Conservation (phyloP, 2,113 vertebrate species). For the Cnemophilus loriae region DNA sequence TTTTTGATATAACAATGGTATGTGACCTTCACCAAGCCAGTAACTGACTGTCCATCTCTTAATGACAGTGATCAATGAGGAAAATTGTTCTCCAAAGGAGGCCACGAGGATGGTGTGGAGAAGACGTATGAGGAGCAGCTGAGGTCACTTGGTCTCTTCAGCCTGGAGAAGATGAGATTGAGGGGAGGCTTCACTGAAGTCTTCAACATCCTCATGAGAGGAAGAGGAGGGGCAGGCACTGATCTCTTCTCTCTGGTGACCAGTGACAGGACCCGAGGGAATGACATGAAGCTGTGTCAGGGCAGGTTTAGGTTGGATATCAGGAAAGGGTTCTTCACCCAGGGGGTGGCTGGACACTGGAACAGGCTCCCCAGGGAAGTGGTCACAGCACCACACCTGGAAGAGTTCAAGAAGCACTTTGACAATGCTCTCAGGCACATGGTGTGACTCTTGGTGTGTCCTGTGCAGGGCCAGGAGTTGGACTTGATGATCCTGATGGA, state of each 20-base stretch:
- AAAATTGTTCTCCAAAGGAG: no score
- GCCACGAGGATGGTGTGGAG: neutral
- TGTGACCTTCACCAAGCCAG: no score
- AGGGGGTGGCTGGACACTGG: neutral
- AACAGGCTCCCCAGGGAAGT: neutral
- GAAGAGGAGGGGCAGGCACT: neutral
- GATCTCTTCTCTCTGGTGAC: neutral
- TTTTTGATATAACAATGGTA: no score
- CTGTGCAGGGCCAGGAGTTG: neutral
- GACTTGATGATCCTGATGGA: neutral
- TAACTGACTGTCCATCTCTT: no score
- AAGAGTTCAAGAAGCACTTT: neutral
- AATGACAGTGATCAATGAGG: no score
- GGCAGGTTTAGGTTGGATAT: neutral
- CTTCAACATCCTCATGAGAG: neutral
- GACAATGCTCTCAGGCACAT: no score
- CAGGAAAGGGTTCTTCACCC: neutral
- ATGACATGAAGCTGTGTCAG: neutral
- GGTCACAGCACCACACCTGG: neutral
- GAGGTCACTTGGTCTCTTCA: neutral
- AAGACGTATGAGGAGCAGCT: accelerated
- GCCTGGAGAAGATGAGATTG: neutral
- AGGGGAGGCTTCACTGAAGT: neutral
- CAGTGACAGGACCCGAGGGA: neutral
- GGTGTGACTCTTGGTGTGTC: neutral